phyloP scores from a whole-genome alignment of 2,113 vertebrate genomes.

The Pelmatolapia mariae region DNA sequence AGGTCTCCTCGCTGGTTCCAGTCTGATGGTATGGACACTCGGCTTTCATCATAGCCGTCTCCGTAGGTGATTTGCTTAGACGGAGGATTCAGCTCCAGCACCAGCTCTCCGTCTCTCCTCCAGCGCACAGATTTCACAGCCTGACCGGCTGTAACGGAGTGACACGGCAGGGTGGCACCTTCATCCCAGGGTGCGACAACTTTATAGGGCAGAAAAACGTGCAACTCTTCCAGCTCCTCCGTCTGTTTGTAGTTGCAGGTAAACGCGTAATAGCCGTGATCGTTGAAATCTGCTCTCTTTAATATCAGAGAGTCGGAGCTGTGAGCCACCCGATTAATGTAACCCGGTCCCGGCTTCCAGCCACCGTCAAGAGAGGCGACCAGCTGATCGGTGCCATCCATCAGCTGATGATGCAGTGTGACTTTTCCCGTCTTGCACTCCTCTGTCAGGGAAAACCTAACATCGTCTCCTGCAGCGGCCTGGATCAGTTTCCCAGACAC shows the following conservation, averaged over 20 bases:
- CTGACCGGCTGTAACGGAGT: fast-evolving
- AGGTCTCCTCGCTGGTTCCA: too few species aligned
- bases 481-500: neutral
- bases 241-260: neutral
- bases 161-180: fast-evolving
- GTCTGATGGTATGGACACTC: too few species aligned
- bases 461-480: neutral
- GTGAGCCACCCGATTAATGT: fast-evolving
- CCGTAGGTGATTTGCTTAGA: neutral
- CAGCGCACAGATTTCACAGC: neutral
- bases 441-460: fast-evolving
- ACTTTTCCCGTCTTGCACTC: neutral
- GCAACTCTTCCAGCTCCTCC: neutral
- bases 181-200: fast-evolving
- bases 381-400: neutral
- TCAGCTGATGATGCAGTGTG: neutral
- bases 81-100: neutral
- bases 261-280: fast-evolving
- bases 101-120: neutral
- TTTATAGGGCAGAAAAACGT: neutral
- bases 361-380: fast-evolving
- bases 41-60: fast-evolving
- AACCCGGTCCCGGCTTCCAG: neutral
- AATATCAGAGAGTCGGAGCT: neutral
- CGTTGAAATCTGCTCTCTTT: neutral